Conservation (phyloP, 2,113 vertebrate genomes). For the Herpetotheres cachinnans region DNA sequence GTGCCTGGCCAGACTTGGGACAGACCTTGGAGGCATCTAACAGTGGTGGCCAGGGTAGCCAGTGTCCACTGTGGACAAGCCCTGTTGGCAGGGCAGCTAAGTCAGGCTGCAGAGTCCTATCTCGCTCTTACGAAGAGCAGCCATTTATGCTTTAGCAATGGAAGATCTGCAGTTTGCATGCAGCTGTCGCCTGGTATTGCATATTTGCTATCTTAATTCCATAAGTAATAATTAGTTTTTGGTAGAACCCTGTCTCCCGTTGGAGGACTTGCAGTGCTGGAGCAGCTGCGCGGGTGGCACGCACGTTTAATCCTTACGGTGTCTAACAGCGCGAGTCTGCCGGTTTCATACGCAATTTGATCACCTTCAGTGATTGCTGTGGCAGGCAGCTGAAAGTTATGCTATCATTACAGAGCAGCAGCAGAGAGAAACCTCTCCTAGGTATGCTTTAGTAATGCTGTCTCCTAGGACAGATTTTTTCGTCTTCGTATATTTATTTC, state of each 20-base stretch:
- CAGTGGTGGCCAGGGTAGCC: background rate
- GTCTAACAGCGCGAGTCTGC: background rate
- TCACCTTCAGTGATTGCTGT: background rate
- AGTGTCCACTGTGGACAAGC: background rate
- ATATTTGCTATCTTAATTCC: background rate
- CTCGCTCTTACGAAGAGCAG: background rate
- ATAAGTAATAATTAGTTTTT: background rate
- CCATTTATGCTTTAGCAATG: background rate
- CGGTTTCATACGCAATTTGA: background rate
- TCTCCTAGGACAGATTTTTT: background rate
- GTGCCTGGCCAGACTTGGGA: rapidly evolving
- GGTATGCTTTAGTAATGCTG: background rate
- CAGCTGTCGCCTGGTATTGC: background rate
- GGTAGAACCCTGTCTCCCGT: background rate
- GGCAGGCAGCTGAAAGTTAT: background rate
- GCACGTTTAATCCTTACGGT: background rate
- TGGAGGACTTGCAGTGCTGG: background rate
- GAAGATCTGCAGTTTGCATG: no score
- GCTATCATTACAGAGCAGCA: background rate
- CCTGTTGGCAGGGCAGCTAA: background rate
- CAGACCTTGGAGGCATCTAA: no score
- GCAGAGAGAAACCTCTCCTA: background rate
- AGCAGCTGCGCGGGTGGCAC: background rate
- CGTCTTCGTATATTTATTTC: background rate
- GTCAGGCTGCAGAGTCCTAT: background rate